Percentiles rank a stretch among this genome's conserved stretches.
These are phyloP conservation scores for Gnathonemus echidnorhynchus DNA, from an alignment of 2,113 vertebrate genomes.

Conservation along the genomic window DNA sequence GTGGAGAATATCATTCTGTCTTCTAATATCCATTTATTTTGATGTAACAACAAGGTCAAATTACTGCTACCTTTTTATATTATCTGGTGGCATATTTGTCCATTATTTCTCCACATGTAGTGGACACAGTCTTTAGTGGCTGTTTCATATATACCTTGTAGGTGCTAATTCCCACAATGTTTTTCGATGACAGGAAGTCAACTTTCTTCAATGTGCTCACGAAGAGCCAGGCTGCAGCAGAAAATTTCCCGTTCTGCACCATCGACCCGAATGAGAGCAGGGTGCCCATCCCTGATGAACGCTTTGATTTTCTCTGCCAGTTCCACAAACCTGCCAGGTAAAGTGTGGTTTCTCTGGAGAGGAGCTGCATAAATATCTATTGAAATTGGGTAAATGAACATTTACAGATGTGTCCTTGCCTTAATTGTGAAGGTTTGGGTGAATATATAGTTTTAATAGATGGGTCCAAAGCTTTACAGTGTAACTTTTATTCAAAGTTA, in stretches of 20 bases:
- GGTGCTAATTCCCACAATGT: not conserved
- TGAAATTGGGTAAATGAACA: not conserved
- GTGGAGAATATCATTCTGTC: not conserved
- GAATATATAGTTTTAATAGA: not conserved
- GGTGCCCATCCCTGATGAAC: conserved; percentile 91
- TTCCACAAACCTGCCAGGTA: conserved; percentile 94
- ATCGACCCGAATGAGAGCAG: conserved; percentile 97
- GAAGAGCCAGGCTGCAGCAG: conserved; percentile 89
- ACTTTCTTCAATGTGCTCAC: conserved; percentile 98
- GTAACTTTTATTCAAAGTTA: not conserved
- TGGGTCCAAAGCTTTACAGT: not conserved
- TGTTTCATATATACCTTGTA: not conserved
- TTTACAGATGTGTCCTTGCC: not conserved
- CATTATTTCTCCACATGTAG: not conserved
- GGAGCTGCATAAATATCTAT: not conserved
- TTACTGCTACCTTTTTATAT: not conserved
- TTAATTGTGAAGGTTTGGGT: too few relatives aligned
- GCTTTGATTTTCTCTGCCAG: conserved; percentile 87
- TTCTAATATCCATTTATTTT: not conserved
- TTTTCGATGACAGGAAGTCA: conserved; percentile 72
- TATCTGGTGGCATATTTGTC: not conserved
- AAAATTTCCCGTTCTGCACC: conserved; percentile 98
- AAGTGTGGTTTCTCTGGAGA: not conserved
- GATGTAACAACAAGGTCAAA: not conserved
- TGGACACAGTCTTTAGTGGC: not conserved